Conservation (phyloP, 2,113 vertebrate genomes). For the Ciconia stormi region DNA sequence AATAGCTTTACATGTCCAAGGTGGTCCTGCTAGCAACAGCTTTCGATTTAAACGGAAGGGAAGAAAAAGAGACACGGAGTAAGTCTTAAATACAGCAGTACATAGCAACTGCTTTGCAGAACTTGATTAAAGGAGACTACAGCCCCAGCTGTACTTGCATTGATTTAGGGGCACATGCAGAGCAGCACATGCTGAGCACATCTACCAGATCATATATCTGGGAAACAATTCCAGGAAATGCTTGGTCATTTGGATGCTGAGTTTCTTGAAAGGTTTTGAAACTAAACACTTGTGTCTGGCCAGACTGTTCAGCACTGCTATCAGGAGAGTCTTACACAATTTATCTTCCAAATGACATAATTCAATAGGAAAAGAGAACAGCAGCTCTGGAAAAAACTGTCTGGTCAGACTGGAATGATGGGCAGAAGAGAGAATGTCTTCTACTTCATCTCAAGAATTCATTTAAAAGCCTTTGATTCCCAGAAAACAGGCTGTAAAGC, state of each 20-base stretch:
- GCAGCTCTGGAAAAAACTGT: not conserved
- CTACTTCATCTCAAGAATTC: not conserved
- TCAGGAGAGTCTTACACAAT: not conserved
- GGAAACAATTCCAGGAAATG: not conserved
- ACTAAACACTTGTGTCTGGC: not conserved
- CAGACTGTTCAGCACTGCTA: not conserved
- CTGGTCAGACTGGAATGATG: not conserved
- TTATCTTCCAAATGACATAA: not conserved
- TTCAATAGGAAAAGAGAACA: not conserved
- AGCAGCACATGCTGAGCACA: not conserved
- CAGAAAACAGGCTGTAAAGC: not conserved
- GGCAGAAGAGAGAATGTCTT: not conserved
- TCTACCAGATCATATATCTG: not conserved
- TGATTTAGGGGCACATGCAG: not conserved
- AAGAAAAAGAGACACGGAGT: not conserved
- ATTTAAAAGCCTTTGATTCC: not conserved
- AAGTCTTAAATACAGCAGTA: not conserved
- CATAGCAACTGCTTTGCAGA: not conserved
- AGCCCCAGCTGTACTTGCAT: rapidly evolving
- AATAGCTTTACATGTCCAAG: rapidly evolving
- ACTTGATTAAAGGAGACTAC: not conserved
- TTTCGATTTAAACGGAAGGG: not conserved
- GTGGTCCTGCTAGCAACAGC: not conserved
- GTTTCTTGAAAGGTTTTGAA: not conserved
- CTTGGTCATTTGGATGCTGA: not conserved